Evolutionary conservation across 2,797 vertebrate genomes (phyloP).

Genomic region (Calcarius lapponicus): DNA sequence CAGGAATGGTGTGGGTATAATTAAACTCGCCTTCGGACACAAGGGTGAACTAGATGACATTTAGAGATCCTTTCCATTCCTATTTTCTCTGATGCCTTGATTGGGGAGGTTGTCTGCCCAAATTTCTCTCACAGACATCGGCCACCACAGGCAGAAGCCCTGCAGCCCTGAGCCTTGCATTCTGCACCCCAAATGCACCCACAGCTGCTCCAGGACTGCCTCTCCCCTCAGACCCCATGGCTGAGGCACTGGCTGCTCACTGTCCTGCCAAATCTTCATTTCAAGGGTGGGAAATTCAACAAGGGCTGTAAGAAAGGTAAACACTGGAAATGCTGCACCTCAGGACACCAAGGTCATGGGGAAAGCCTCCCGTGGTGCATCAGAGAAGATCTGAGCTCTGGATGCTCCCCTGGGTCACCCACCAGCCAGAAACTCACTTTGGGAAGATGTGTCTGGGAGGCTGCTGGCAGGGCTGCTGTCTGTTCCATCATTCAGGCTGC

Average conservation of each 20-base stretch:
- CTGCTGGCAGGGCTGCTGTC: neutral
- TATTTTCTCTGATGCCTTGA: neutral
- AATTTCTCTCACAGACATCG: neutral
- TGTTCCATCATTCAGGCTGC: neutral
- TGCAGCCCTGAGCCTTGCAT: neutral
- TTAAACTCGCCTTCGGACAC: conserved; percentile 22
- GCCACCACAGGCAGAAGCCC: neutral
- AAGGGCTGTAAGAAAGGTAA: neutral
- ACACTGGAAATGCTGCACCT: accelerated
- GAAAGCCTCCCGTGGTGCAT: neutral
- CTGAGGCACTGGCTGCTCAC: neutral
- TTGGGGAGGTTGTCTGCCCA: neutral
- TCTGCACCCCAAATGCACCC: neutral
- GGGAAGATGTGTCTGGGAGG: neutral
- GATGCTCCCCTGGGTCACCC: neutral
- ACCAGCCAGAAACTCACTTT: neutral
- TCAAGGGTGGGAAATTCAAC: neutral
- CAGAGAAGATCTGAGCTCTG: neutral
- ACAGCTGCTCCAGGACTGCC: accelerated
- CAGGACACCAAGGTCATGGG: accelerated
- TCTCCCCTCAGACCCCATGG: neutral
- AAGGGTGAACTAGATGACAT: neutral
- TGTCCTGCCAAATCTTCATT: neutral
- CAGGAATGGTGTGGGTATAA: neutral
- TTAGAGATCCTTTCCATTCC: neutral